These are phyloP conservation scores for Hirudo medicinalis DNA, from an alignment of 1,140 invertebrate species.

Conservation along the genomic window DNA sequence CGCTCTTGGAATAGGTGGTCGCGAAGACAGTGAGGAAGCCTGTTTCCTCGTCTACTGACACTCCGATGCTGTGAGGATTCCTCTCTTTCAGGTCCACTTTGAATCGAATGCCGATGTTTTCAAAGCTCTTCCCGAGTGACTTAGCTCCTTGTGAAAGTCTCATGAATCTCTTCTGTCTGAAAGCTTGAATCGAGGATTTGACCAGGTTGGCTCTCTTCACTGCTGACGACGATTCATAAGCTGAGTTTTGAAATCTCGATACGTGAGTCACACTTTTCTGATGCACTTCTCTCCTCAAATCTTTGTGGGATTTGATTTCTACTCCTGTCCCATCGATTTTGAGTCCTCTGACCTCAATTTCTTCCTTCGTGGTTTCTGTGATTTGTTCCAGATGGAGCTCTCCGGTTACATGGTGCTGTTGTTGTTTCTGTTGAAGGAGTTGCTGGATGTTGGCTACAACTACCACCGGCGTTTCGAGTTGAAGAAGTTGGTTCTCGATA, in stretches of 20 bases:
- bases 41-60: neutral
- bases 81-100: neutral
- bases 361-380: neutral
- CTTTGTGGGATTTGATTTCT: neutral
- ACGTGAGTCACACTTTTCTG: neutral
- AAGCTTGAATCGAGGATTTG: neutral
- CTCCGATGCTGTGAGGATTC: neutral
- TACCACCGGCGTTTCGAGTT: too few relatives aligned
- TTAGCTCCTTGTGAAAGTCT: neutral
- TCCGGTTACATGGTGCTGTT: neutral
- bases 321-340: neutral
- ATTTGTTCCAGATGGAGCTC: neutral
- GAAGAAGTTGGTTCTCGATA: neutral
- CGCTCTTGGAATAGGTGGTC: neutral
- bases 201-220: neutral
- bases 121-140: neutral
- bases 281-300: too few relatives aligned
- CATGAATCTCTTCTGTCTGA: neutral
- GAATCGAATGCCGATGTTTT: neutral
- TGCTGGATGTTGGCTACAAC: too few relatives aligned
- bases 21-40: constrained; percentile 1
- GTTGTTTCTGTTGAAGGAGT: neutral
- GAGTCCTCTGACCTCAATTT: neutral
- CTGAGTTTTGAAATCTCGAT: too few relatives aligned
- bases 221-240: too few relatives aligned